Base-by-base conservation (phyloP, 2,797 vertebrate species). In the Neomorphus geoffroyi region DNA sequence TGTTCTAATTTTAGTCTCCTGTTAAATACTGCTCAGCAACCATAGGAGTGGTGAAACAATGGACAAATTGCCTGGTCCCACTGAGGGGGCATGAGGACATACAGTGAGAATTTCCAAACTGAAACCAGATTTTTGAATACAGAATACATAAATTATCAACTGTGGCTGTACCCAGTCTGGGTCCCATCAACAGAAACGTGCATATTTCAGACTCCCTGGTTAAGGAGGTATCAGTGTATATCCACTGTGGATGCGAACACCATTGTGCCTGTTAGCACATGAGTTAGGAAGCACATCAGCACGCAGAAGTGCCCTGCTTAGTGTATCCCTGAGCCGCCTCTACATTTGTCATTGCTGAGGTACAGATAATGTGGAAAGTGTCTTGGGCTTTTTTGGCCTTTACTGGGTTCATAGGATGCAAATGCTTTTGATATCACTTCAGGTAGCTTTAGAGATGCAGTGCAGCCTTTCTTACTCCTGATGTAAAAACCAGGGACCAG, bases 181-280 rank as follows among this genome's bases (percentile, higher is more conserved):
- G 60, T 62, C 23, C 32, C 16, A 73, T 33, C 8, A 45, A 54
- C 4, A 74, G 53, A 78, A 70, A n/a, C 6, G n/a, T 2, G 7
- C 10, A 78, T 72, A 11, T 33, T 89, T 43, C 64, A 18, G 35
- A 64, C 10, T 70, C 18, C 11, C 30, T 66, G 30, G 46, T 28
- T 27, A 62, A 61, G 32, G 33, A 73, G 3, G 2, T 70, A 66
- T 8, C 6, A 28, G 32, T 30, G 14, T 41, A 15, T 6, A 65
- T 9, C 13, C 33, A 26, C 1, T 37, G 8, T 3, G 4, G 48
- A 62, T 35, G 13, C 39, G 53, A 84, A 50, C 18, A 45, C 0
- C 6, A 6, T 11, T 60, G 10, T 30, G 28, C 16, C n/a, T 35
- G 23, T 9, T 19, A 92, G 48, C 24, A 60, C 0, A 1, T 0